A percentile compares a stretch with the other conserved stretches of the same genome.
Evolutionary conservation across 2,113 vertebrate species (phyloP).

Genomic region (Oriolus oriolus): DNA sequence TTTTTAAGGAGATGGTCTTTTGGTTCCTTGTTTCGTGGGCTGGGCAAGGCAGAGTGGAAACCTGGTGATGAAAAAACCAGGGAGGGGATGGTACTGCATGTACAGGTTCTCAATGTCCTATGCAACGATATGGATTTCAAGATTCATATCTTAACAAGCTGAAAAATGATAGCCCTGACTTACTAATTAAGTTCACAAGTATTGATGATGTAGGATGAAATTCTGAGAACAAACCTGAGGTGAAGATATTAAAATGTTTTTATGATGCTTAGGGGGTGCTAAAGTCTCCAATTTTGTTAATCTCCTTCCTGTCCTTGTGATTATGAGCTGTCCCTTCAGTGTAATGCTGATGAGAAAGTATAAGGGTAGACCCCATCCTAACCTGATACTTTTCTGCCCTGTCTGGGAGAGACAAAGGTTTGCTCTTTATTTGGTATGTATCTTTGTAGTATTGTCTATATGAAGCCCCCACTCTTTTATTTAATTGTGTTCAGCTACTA

Average conservation of each 20-base stretch:
- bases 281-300: background rate
- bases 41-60: background rate
- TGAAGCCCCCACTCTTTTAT: background rate
- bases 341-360: background rate
- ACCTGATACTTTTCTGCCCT: background rate
- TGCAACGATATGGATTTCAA: background rate
- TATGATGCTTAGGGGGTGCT: background rate
- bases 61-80: background rate
- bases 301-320: background rate
- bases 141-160: background rate
- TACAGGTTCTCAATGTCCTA: rapidly evolving
- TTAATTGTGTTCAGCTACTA: background rate
- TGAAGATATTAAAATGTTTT: background rate
- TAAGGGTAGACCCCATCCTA: background rate
- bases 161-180: rapidly evolving
- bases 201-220: background rate
- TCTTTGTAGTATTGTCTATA: background rate
- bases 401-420: background rate
- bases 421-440: background rate
- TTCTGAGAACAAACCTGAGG: background rate
- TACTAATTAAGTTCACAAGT: background rate
- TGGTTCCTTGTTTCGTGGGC: background rate
- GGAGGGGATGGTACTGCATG: background rate
- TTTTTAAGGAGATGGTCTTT: background rate
- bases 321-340: background rate